Base-by-base conservation (phyloP, 1,140 invertebrate genomes). In the Cydia splendana region DNA sequence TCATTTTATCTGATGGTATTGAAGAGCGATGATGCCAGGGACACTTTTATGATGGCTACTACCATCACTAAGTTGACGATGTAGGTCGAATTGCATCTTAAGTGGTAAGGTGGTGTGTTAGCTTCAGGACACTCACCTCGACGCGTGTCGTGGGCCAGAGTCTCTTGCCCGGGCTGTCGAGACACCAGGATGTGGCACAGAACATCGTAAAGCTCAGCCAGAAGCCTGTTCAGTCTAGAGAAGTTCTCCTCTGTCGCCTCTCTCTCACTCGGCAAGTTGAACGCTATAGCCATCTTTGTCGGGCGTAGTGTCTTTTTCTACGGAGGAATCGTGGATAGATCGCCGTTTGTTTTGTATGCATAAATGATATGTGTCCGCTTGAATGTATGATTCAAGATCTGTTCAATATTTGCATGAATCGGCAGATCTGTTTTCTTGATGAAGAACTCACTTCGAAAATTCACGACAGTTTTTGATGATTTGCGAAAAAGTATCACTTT, bases 1-100 rank as follows among this genome's bases (percentile, higher is more conserved):
- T 90, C 87, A 85, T 85, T 88, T 92, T 93, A 93, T 93, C 91
- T 93, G 85, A 93, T 91, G 75, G 90, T 89, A 83, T 92, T 92
- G 91, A 92, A 92, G 87, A 92, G 90, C 75, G 91, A 93, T 78
- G 91, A 93, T 48, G 91, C 86, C 79, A 93, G 89, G 75, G 90
- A 91, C 80, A 92, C 91, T 88, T 93, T 93, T 81, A 93, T 88
- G 78, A 93, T 93, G 79, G 91, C 91, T 65, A 93, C 90, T 75
- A 93, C 91, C 91, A 93, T 92, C 83, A 93, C 89, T 76, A 93
- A 85, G 86, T 93, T 93, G 82, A 92, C 91, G 88, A 93, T 93
- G 91, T 93, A 92, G 87, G 91, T 93, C 91, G 91, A 93, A 93
- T 93, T 92, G 91, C 91, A 93, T 93, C 91, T 93, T 92, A 93